Evolutionary conservation across 2,797 vertebrate genomes (phyloP).

Genomic region (Chelonia mydas): DNA sequence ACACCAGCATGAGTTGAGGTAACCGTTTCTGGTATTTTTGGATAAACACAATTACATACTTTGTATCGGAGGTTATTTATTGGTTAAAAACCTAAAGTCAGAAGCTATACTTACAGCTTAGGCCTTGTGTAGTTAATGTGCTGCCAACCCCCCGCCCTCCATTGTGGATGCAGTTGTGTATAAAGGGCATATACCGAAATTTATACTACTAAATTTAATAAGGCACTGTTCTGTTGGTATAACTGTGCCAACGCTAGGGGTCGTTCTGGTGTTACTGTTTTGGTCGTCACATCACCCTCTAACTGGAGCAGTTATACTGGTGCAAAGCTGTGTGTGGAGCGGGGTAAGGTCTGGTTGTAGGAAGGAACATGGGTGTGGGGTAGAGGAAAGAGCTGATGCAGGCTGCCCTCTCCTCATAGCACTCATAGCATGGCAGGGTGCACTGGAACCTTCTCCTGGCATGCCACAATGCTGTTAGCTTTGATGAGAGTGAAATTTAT

Average conservation of each 20-base stretch:
- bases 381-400: not conserved
- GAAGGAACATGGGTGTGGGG: not conserved
- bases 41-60: not conserved
- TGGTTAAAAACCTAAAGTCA: not conserved
- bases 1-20: not conserved
- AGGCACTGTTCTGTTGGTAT: not conserved
- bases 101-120: not conserved
- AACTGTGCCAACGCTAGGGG: not conserved
- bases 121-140: not conserved
- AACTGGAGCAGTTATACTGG: not conserved
- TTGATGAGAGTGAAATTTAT: not conserved
- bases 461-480: accelerated
- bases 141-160: accelerated
- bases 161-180: not conserved
- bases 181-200: not conserved
- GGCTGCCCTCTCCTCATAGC: not conserved
- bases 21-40: not conserved
- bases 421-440: no score
- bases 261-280: not conserved
- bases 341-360: not conserved
- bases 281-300: not conserved
- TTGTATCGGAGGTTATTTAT: not conserved
- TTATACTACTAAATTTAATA: not conserved
- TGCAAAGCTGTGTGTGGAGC: not conserved
- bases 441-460: not conserved